Conservation (phyloP, 2,888 invertebrate species). For the Dascillus cervinus region DNA sequence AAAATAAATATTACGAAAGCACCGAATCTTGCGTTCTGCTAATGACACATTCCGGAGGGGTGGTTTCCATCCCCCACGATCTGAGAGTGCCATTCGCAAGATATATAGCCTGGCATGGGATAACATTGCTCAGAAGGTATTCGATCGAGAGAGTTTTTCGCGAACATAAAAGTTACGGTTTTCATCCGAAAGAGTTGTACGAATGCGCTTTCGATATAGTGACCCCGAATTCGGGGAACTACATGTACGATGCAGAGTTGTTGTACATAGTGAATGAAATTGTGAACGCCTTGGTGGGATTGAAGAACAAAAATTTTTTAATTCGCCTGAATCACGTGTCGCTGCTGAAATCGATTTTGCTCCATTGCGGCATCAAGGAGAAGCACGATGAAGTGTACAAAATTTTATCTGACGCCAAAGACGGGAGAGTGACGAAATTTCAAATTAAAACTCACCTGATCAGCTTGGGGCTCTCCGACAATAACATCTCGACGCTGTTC, state of each 20-base stretch:
- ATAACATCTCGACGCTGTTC: constrained; percentile 55
- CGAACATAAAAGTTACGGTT: constrained; percentile 68
- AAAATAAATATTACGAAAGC: constrained; percentile 52
- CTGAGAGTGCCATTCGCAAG: constrained; percentile 72
- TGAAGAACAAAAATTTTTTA: constrained; percentile 57
- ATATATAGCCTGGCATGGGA: constrained; percentile 72
- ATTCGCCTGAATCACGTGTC: constrained; percentile 75
- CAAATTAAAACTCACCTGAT: constrained; percentile 64
- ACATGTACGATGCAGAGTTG: constrained; percentile 81
- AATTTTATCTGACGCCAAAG: constrained; percentile 47
- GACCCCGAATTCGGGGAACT: constrained; percentile 60
- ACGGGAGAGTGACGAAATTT: constrained; percentile 57
- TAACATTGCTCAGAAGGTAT: constrained; percentile 74
- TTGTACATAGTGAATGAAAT: constrained; percentile 71
- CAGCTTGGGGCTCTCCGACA: constrained; percentile 60
- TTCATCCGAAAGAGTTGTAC: constrained; percentile 81
- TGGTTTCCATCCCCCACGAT: constrained; percentile 81
- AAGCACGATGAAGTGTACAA: constrained; percentile 49
- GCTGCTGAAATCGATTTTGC: constrained; percentile 65
- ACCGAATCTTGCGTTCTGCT: constrained; percentile 62
- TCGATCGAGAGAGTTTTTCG: constrained; percentile 81
- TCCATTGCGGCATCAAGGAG: constrained; percentile 71
- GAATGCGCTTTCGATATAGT: constrained; percentile 94
- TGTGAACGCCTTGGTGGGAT: constrained; percentile 57
- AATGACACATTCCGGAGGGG: constrained; percentile 81